Percentiles rank a stretch among this genome's conserved stretches.
Evolutionary conservation across 2,113 vertebrate genomes (phyloP).

Genomic region (Dipodomys stephensi): DNA sequence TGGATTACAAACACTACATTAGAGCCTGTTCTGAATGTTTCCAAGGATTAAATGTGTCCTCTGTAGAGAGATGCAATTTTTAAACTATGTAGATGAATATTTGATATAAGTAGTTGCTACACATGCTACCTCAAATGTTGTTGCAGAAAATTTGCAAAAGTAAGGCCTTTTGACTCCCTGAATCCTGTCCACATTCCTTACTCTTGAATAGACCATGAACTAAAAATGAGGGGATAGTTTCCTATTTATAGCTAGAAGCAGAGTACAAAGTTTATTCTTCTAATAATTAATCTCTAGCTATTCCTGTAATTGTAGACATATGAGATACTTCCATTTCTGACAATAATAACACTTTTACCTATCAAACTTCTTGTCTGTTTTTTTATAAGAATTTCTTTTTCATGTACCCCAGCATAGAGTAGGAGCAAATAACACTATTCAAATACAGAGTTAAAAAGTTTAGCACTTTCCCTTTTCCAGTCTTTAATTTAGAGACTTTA

Average conservation of each 20-base stretch:
- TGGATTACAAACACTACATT: not conserved
- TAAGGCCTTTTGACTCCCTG: not conserved
- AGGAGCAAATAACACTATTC: not conserved
- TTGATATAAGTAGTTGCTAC: not conserved
- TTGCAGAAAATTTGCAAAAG: not conserved
- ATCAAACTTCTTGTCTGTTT: not conserved
- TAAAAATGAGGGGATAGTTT: not conserved
- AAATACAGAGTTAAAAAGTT: not conserved
- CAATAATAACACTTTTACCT: not conserved
- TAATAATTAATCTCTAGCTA: not conserved
- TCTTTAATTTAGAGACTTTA: not conserved
- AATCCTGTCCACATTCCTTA: not conserved
- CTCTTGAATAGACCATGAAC: not conserved
- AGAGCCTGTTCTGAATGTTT: not conserved
- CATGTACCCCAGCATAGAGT: not conserved
- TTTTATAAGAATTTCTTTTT: not conserved
- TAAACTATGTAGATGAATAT: not conserved
- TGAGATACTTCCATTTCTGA: not conserved
- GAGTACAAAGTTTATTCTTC: not conserved
- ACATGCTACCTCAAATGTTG: not conserved
- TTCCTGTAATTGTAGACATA: not conserved
- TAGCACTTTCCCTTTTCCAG: not conserved
- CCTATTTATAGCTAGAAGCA: not conserved
- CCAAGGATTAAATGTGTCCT: not conserved
- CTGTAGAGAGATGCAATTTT: not conserved